Evolutionary conservation across 2,797 vertebrate genomes (phyloP).

Genomic region (Scleropages formosus): DNA sequence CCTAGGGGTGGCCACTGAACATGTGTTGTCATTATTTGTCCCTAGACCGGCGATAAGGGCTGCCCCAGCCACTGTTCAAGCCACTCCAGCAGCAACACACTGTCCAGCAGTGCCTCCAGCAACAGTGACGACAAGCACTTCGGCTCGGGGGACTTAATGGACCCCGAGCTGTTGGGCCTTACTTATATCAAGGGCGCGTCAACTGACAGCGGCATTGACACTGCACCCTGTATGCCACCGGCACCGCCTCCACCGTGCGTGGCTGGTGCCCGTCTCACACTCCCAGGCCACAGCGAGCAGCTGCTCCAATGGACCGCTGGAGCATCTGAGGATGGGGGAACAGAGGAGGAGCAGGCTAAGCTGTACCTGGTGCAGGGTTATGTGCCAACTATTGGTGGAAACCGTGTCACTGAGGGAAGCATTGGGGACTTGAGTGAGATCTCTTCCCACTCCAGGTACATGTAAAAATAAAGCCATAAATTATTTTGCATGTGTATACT

Average conservation of each 20-base stretch:
- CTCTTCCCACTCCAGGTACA: conserved; percentile 82
- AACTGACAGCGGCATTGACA: conserved; percentile 81
- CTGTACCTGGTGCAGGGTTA: conserved; percentile 67
- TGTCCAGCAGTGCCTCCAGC: conserved; percentile 77
- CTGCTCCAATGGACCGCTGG: conserved; percentile 60
- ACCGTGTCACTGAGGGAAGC: conserved; percentile 67
- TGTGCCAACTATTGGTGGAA: conserved; percentile 54
- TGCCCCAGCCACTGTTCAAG: conserved; percentile 67
- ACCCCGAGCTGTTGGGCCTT: conserved; percentile 74
- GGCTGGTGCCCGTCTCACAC: conserved; percentile 55
- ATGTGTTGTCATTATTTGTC: background rate
- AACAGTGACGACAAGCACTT: conserved; percentile 76
- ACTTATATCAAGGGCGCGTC: conserved; percentile 80
- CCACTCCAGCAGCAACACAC: conserved; percentile 79
- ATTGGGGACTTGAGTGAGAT: conserved; percentile 79
- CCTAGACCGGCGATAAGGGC: conserved; percentile 71
- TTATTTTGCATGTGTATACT: too few relatives aligned
- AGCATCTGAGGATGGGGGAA: conserved; percentile 43
- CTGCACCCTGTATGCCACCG: conserved; percentile 73
- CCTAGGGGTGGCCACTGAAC: too few relatives aligned
- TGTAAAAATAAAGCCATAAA: too few relatives aligned
- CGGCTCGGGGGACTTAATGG: conserved; percentile 77
- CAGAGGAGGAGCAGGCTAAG: conserved; percentile 57
- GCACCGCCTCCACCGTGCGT: conserved; percentile 54
- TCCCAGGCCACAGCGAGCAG: conserved; percentile 63